A percentile compares a stretch with the other conserved stretches of the same genome.
Evolutionary conservation across 2,797 vertebrate species (phyloP).

Genomic region (Myiotriccus ornatus): DNA sequence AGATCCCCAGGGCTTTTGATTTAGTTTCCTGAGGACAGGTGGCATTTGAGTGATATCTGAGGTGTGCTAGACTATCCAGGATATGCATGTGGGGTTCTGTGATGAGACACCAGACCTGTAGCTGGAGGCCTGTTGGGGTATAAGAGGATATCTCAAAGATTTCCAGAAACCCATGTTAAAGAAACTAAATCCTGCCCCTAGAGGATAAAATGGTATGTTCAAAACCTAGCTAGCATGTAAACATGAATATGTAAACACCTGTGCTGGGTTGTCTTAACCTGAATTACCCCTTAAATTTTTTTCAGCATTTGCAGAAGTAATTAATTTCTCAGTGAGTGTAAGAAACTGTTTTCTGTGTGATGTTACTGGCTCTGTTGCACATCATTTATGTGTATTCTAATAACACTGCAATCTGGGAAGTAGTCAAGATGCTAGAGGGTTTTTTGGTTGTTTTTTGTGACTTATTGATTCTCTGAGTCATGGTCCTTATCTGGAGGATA

Average conservation of each 20-base stretch:
- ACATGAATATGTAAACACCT: neutral
- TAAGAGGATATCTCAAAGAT: neutral
- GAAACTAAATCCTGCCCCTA: neutral
- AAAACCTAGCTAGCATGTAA: neutral
- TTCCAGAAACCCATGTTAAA: neutral
- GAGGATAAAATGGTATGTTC: neutral
- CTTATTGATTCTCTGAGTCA: constrained; percentile 4
- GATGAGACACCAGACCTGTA: neutral
- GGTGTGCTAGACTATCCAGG: neutral
- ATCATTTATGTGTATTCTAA: neutral
- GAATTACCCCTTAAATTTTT: neutral
- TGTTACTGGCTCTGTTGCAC: neutral
- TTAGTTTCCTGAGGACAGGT: neutral
- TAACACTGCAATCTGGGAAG: neutral
- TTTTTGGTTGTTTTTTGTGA: neutral
- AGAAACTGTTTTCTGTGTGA: neutral
- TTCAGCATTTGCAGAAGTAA: neutral
- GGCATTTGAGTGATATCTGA: neutral
- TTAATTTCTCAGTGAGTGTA: neutral
- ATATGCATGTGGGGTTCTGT: neutral
- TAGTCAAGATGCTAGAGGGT: neutral
- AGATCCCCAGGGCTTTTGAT: neutral
- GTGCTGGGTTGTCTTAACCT: neutral
- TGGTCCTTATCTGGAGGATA: neutral
- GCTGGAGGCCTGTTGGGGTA: neutral